Conservation (phyloP, 2,888 invertebrate genomes). For the Athripsodes cinereus region DNA sequence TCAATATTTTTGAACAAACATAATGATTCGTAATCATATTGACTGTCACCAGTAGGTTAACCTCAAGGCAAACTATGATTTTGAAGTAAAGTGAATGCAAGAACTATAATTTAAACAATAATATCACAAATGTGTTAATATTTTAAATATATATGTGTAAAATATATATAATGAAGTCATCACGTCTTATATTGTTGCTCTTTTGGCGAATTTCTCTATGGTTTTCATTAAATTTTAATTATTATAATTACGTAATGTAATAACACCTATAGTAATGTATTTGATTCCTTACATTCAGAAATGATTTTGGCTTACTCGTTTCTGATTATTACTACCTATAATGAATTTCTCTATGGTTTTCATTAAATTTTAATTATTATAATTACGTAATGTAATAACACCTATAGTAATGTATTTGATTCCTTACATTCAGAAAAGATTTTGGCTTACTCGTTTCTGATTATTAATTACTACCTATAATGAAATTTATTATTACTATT, state of each 20-base stretch:
- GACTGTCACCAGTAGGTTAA: background rate
- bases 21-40: too few species aligned
- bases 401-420: too few species aligned
- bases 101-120: background rate
- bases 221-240: background rate
- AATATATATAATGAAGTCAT: background rate
- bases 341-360: background rate
- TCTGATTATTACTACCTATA: background rate
- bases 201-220: background rate
- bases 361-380: background rate
- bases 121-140: background rate
- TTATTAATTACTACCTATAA: slow-evolving; percentile 11
- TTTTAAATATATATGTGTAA: background rate
- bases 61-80: slow-evolving; percentile 16
- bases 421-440: slow-evolving; percentile 13
- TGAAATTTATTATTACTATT: background rate
- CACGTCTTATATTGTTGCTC: background rate
- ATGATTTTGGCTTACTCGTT: slow-evolving; percentile 20
- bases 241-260: too few species aligned
- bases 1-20: too few species aligned
- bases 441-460: slow-evolving; percentile 24
- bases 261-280: too few species aligned
- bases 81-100: slow-evolving; percentile 11
- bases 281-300: slow-evolving; percentile 7
- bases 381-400: too few species aligned